Base-by-base conservation (phyloP, 2,888 invertebrate species). In the Platerodrilus igneus region DNA sequence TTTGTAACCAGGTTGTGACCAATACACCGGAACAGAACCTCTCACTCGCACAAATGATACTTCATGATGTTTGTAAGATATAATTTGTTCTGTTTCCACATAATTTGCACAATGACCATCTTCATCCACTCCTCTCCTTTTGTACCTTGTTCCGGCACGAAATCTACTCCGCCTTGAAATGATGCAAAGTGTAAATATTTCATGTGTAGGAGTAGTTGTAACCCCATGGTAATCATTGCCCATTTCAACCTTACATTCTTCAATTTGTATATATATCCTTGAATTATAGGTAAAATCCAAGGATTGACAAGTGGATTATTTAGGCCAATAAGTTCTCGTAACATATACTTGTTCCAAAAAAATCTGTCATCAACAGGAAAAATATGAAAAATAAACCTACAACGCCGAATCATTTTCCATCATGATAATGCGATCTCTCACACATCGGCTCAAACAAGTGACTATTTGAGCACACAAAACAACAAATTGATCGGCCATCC, bases 1-100 rank as follows among this genome's bases (percentile, higher is more conserved):
- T 64, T 95, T 94, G 64, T 87, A 90, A 3, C 97, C 97, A 0
- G 94, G 91, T 65, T 99, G 99, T 54, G 93, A 93, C 99, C 99
- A 99, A 69, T 83, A 99, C 29, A 99, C 83, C 0, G 99, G 99
- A 22, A 97, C 92, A 0, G 96, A 97, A 0, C 97, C 99, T 31
- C 99, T 79, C 1, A 96, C 86, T 80, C 94, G 85, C 1, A 86
- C 81, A 67, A 87, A 91, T 1, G 89, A 86, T 36, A 90, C 80
- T 55, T 84, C 79, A 65, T 93, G 92, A 51, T 81, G 79, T 41
- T 81, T 78, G 55, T 81, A 83, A 46, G 79, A 75, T 28, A 86
- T 76, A 46, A 86, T 76, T 62, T 99, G 95, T 65, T 99, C 99
- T 0, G 97, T 96, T 74, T 99, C 99, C 4, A 99, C 99, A 68